Percentiles rank a stretch among this genome's conserved stretches.
Evolutionary conservation across 2,888 invertebrate species (phyloP).

Genomic region (Meteorus cinctellus): DNA sequence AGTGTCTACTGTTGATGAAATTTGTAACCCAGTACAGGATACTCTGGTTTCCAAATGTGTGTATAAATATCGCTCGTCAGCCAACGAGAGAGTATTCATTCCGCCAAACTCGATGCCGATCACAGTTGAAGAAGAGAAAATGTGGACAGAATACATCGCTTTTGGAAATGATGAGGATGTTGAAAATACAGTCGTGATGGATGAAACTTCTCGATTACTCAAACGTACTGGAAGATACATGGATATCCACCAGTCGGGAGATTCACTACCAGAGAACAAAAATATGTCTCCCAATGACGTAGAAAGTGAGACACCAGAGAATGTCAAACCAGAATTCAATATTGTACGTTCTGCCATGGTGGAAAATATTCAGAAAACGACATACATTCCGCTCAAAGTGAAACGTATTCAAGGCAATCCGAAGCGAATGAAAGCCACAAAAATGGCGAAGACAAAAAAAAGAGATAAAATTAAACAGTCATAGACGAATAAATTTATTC

Average conservation of each 20-base stretch:
- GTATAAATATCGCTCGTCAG: constrained; percentile 64
- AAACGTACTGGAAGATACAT: constrained; percentile 49
- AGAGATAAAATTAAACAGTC: constrained; percentile 45
- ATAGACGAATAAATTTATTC: background rate
- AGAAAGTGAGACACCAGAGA: background rate
- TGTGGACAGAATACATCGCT: constrained; percentile 60
- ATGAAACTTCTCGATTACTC: constrained; percentile 23
- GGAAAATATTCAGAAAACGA: constrained; percentile 38
- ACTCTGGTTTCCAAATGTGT: constrained; percentile 56
- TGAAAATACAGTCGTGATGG: constrained; percentile 24
- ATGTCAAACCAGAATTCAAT: background rate
- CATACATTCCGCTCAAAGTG: constrained; percentile 66
- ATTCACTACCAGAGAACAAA: background rate
- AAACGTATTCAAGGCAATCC: constrained; percentile 65
- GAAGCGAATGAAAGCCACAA: constrained; percentile 65
- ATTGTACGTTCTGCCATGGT: constrained; percentile 12
- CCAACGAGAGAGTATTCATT: constrained; percentile 64
- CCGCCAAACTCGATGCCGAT: constrained; percentile 52
- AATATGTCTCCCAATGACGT: constrained; percentile 33
- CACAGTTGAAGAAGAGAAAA: constrained; percentile 20
- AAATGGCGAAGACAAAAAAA: constrained; percentile 56
- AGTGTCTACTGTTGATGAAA: constrained; percentile 18
- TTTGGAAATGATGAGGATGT: constrained; percentile 53
- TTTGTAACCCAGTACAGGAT: constrained; percentile 31
- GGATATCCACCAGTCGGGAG: constrained; percentile 41